Base-by-base conservation (phyloP, 2,113 vertebrate species). In the Silurus glanis region DNA sequence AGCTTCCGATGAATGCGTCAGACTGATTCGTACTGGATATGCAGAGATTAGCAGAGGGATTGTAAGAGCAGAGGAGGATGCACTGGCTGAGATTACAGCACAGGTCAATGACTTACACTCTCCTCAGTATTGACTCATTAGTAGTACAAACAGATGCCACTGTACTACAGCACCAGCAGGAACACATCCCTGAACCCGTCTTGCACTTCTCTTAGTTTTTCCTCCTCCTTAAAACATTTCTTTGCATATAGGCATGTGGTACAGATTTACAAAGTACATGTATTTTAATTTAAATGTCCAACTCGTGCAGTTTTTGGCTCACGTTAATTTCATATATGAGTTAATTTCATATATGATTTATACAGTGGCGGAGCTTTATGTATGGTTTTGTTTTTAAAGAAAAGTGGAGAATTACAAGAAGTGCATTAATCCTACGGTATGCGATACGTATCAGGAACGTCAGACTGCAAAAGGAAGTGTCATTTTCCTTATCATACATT, bases 61-160 rank as follows among this genome's bases (percentile, higher is more conserved):
- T 74, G 64, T 53, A 83, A 17, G 19, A 85, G 28, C 9, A 71
- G 28, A 23, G 55, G 49, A 82, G 13, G 75, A 72, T 80, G 69
- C 79, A 85, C 83, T 84, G 86, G 87, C 90, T 84, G 88, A 88
- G 89, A 89, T 91, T 71, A 92, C 90, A 91, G 89, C 78, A 61
- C 61, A 69, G 83, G 53, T 89, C 25, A n/a, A 75, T 85, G 90
- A 89, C 88, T 88, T 86, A 47, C 86, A 81, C 82, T 84, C 90
- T 87, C 69, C 83, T 90, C 90, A 89, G 84, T 84, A 82, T 86
- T 86, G 82, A 84, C 89, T 91, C 89, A 90, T 91, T 92, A 91
- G 81, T 10, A 79, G 49, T 90, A 86, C 83, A 88, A 84, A 56
- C 79, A 58, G 87, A 82, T 59, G 79, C 67, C 53, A 82, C 79